Base-by-base conservation (phyloP, 2,113 vertebrate genomes). In the Amphiprion percula region DNA sequence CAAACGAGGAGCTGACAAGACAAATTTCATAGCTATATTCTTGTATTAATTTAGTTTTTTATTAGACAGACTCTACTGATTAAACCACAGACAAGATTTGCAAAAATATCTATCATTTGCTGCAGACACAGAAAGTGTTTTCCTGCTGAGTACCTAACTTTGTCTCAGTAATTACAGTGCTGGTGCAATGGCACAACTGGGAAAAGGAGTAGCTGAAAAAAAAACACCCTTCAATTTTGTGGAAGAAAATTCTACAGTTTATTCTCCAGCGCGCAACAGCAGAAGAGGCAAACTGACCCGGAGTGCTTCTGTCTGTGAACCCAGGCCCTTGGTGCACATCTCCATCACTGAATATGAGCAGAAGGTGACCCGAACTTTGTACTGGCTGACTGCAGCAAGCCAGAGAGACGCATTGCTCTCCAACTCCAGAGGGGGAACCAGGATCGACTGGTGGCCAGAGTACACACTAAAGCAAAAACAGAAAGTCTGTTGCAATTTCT, bases 311-410 rank as follows among this genome's bases (percentile, higher is more conserved):
- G 97, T 98, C 91, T 98, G 98, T 0, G 96, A 90, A 0, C 97
- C 97, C 54, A 99, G 94, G 21, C 97, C 97, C 78, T 96, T 97
- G 89, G 98, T 98, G 89, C 98, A 99, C 95, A 98, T 97, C 92
- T 99, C 98, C 98, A 99, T 99, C 78, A 99, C 98, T 0, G 97
- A 98, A 82, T 99, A 99, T 0, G 98, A 99, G 87, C 98, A 99
- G 95, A 99, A 99, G 0, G 97, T 98, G 81, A 98, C 95, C 0
- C 97, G 97, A 10, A 97, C 97, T 92, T 96, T 97, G 89, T 97
- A 97, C 90, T 99, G 97, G 88, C 98, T 99, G 67, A 99, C 97
- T 0, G 97, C 97, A 0, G 96, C 95, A 30, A 99, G 92, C 98
- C 97, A 99, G 70, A 99, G 93, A 2, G 97, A 97, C 39, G 96